Base-by-base conservation (phyloP, 2,888 invertebrate species). In the Volucella zonaria region DNA sequence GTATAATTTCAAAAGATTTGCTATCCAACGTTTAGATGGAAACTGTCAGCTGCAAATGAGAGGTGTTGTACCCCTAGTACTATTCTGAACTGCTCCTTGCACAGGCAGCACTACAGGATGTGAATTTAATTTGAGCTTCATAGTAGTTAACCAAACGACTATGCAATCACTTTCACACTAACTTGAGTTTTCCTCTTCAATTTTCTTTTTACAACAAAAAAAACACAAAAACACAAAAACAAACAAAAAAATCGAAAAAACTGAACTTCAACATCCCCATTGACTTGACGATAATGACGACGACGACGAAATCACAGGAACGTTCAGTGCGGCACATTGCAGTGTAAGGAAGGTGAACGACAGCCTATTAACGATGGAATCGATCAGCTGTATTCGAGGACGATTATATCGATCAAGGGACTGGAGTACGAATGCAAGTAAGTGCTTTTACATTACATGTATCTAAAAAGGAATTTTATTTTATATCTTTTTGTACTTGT, bases 391-490 rank as follows among this genome's bases (percentile, higher is more conserved):
- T 97, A 96, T 91, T 96, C 97, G 8, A 94, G 96, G 89, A 98
- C 98, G 15, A 96, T 97, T 87, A 96, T 98, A 90, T 96, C 96
- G 81, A 96, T 96, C 90, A 96, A 96, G 90, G 96, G 97, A 54
- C 93, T 94, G 82, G 97, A 98, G 91, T 97, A 96, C 90, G 97
- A 98, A 92, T 99, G 98, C 98, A 99, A 98, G 98, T 98, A 92
- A 95, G 96, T 95, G 14, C n/a, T 15, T 49, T 49, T 51, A 51
- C 31, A 52, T 38, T 49, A 31, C 3, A 14, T 38, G 18, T 14
- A 2, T 54, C 11, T 11, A 31, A 31, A 6, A 31, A 1, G 6
- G 4, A 4, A 23, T 23, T 23, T 23, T 23, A 18, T 23, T 23
- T 23, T 3, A 23, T 3, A 23, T 23, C 23, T 23, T 23, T 23